phyloP scores from a whole-genome alignment of 2,797 vertebrate genomes.

The Thalassophryne amazonica region DNA sequence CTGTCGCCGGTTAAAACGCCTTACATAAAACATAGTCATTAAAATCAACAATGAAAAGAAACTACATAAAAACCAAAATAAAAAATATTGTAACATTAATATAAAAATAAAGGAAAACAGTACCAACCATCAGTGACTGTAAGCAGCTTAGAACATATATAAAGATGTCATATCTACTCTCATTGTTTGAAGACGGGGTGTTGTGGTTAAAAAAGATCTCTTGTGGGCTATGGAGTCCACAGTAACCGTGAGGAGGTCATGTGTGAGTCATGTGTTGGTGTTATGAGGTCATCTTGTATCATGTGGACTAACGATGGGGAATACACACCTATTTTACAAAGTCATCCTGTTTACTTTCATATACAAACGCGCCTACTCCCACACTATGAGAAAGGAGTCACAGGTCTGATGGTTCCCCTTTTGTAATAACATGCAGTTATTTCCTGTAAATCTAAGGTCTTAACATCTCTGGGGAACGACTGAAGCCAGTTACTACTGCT shows the following conservation, averaged over 20 bases:
- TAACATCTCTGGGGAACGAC: no score
- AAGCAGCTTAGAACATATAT: not conserved
- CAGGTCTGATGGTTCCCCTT: conserved; percentile 57
- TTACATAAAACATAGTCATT: no score
- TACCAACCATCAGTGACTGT: no score
- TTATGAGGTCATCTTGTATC: conserved; percentile 70
- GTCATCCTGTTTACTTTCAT: conserved; percentile 12
- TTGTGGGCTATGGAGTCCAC: conserved; percentile 21
- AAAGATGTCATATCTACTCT: not conserved
- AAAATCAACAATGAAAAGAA: no score
- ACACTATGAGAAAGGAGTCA: conserved; percentile 51
- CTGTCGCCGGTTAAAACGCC: no score
- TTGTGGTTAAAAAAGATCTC: not conserved
- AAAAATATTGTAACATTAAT: no score
- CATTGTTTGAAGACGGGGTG: not conserved
- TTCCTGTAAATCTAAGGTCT: conserved; percentile 31
- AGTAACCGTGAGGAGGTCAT: conserved; percentile 55
- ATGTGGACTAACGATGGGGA: conserved; percentile 52
- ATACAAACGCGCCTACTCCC: conserved; percentile 10
- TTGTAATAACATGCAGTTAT: conserved; percentile 39
- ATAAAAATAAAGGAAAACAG: not conserved
- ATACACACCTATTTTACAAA: conserved; percentile 46
- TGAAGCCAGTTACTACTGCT: no score
- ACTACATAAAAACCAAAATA: no score
- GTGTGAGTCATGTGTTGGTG: conserved; percentile 73